Evolutionary conservation across 2,888 invertebrate species (phyloP).

Genomic region (Drosophila longiperda): DNA sequence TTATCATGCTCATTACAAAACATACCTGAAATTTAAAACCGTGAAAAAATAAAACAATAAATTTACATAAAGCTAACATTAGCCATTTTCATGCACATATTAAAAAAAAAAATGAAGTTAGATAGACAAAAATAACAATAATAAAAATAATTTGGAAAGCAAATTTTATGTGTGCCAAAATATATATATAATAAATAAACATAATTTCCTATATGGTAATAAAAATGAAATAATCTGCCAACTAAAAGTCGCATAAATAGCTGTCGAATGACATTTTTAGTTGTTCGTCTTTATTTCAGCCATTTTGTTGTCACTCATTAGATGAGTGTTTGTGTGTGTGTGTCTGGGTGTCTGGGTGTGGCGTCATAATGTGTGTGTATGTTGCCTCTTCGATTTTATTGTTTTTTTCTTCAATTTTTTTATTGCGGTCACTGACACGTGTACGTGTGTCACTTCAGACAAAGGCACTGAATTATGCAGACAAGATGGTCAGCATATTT

Average conservation of each 20-base stretch:
- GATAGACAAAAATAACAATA: not conserved
- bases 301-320: constrained; percentile 36
- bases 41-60: not conserved
- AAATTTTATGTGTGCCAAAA: constrained; percentile 1
- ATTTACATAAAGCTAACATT: not conserved
- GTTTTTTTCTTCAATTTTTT: constrained; percentile 14
- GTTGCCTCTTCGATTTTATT: constrained; percentile 21
- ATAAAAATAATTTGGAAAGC: constrained; percentile 13
- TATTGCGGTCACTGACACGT: constrained; percentile 73
- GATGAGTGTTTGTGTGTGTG: constrained; percentile 14
- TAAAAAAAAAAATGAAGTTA: not conserved
- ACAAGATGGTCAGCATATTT: constrained; percentile 51
- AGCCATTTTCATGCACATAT: not conserved
- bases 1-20: not conserved
- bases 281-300: constrained; percentile 57
- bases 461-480: constrained; percentile 69
- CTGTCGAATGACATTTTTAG: constrained; percentile 67
- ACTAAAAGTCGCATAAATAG: constrained; percentile 74
- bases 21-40: not conserved
- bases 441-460: constrained; percentile 62
- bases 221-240: constrained; percentile 74
- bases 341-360: constrained; percentile 24
- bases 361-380: constrained; percentile 37
- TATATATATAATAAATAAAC: constrained; percentile 49
- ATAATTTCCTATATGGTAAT: constrained; percentile 46